Conservation (phyloP, 2,888 invertebrate genomes). For the Cremastobaeus sp. region DNA sequence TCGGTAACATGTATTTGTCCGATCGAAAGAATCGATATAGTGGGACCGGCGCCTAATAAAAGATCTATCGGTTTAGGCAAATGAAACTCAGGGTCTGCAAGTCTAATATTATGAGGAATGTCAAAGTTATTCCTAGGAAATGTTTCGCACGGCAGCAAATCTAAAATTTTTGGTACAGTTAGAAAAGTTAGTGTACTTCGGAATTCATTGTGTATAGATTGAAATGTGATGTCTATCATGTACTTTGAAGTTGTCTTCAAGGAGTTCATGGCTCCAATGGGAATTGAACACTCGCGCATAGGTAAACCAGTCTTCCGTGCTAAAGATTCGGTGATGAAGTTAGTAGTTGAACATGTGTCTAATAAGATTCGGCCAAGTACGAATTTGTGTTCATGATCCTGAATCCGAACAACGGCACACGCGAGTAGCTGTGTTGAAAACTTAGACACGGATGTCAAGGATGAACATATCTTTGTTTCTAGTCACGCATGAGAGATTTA, state of each 20-base stretch:
- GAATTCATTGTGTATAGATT: conserved; percentile 1
- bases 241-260: background rate
- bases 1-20: conserved; percentile 50
- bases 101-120: conserved; percentile 34
- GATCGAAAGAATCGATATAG: conserved; percentile 43
- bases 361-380: background rate
- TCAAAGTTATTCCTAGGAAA: conserved; percentile 27
- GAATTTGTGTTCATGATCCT: background rate
- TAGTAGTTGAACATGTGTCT: conserved; percentile 14
- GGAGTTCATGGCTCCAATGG: background rate
- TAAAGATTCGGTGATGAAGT: background rate
- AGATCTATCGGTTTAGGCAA: conserved; percentile 40
- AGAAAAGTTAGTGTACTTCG: background rate
- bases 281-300: background rate
- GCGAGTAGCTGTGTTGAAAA: conserved; percentile 7
- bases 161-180: background rate
- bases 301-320: background rate
- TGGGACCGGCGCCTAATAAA: conserved; percentile 41
- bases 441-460: too few species aligned
- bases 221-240: background rate
- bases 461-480: too few species aligned
- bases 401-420: background rate
- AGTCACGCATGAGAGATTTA: too few species aligned
- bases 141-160: background rate
- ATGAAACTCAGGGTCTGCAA: conserved; percentile 57